phyloP scores from a whole-genome alignment of 2,797 vertebrate species.

The Siniperca scherzeri region DNA sequence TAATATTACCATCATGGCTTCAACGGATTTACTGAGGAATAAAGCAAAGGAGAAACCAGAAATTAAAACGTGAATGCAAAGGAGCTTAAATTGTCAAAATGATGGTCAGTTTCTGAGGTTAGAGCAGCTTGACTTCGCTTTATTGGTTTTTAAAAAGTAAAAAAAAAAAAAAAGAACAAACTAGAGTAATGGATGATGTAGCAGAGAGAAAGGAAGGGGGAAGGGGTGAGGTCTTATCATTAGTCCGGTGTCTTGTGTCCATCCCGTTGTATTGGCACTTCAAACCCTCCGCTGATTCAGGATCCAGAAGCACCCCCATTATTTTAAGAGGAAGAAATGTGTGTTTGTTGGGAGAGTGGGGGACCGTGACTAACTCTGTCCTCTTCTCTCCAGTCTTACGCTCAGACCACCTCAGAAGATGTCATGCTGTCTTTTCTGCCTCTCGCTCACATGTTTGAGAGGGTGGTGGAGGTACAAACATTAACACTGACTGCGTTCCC shows the following conservation, averaged over 20 bases:
- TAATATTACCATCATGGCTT: background rate
- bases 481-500: background rate
- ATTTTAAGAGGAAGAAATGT: background rate
- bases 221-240: background rate
- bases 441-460: slow-evolving; percentile 93
- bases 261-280: background rate
- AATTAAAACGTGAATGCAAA: background rate
- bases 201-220: background rate
- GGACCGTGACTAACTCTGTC: background rate
- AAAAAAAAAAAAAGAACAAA: background rate
- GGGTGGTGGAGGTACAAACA: slow-evolving; percentile 88
- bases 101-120: background rate
- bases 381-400: slow-evolving; percentile 37
- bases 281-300: background rate
- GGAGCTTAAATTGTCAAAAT: background rate
- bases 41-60: background rate
- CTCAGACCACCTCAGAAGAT: slow-evolving; percentile 80
- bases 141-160: background rate
- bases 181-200: background rate
- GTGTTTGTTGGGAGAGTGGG: background rate
- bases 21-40: background rate
- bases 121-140: background rate
- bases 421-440: slow-evolving; percentile 92
- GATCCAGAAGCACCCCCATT: background rate
- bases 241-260: background rate